phyloP scores from a whole-genome alignment of 64 coral and sea anemone species.

The Pachyseris speciosa region DNA sequence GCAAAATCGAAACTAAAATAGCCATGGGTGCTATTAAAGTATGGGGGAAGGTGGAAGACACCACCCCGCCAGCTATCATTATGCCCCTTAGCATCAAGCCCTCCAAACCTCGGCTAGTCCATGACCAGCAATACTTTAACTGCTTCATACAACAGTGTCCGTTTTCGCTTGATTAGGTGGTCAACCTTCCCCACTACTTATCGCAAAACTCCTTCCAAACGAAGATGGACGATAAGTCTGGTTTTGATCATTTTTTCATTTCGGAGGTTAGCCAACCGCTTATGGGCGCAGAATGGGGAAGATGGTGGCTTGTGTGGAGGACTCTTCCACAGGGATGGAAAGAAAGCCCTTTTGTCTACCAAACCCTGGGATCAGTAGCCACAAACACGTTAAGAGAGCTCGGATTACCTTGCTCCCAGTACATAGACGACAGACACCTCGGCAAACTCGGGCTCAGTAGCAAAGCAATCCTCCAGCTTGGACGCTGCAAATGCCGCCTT shows the following conservation, averaged over 20 bases:
- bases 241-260: slow-evolving; percentile 38
- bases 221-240: slow-evolving; percentile 24
- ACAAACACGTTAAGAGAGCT: background rate
- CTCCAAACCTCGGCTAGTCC: slow-evolving; percentile 4
- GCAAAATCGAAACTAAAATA: background rate
- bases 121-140: slow-evolving; percentile 28
- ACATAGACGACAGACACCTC: slow-evolving; percentile 41
- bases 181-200: background rate
- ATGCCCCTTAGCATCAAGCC: slow-evolving; percentile 42
- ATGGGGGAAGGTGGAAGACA: background rate
- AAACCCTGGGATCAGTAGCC: slow-evolving; percentile 29
- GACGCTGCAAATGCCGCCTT: background rate
- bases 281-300: background rate
- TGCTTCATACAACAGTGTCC: background rate
- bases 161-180: slow-evolving; percentile 34
- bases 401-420: slow-evolving; percentile 32
- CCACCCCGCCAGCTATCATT: background rate
- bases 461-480: background rate
- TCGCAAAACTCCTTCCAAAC: background rate
- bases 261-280: background rate
- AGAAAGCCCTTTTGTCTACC: slow-evolving; percentile 30
- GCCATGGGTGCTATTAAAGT: slow-evolving; percentile 12
- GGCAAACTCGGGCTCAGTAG: background rate
- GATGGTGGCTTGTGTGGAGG: slow-evolving; percentile 3
- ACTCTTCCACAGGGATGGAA: slow-evolving; percentile 51